Evolutionary conservation across 2,113 vertebrate species (phyloP), one percentile per base, ranked within the genome.

Genomic region (Centropus bengalensis): DNA sequence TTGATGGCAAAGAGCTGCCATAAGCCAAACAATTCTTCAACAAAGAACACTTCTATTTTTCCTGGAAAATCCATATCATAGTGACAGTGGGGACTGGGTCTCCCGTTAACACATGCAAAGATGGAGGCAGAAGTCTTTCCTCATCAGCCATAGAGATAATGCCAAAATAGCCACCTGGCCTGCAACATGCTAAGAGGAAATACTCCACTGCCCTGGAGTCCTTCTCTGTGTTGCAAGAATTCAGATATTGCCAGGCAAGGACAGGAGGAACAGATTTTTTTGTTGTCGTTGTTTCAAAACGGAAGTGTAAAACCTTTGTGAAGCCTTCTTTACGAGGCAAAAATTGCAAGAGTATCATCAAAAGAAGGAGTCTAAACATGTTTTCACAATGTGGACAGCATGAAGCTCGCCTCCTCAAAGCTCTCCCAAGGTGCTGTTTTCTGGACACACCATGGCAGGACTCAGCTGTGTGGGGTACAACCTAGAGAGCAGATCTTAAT

Each of bases 11-110:
- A 69, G 36, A 88, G 56, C 14, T 2, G 9, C 33, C 36, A 26
- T 26, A 55, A 81, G 38, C 7, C 47, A 52, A 59, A 77, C 84
- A 70, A 93, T 83, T 84, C n/a, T 91, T 91, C 77, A 92, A 88
- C 54, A 40, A 76, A 82, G 6, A 60, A 36, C 27, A 60, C 20
- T 88, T 16, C 30, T 81, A 6, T 28, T 88, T 91, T 74, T 59
- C 19, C 36, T 59, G n/a, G 45, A 36, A 80, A 42, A 36, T 80
- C 21, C 30, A 3, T 69, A 3, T 45, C 42, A 51, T 36, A 59
- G 1, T 69, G 56, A 32, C 66, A 15, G 11, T 30, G 10, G 40
- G 82, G 54, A 12, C 44, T 90, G 79, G 7, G 51, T 81, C 47
- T 75, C 47, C 14, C 22, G 6, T 1, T 5, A 69, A 24, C 26